Conservation (phyloP, 2,113 vertebrate species). For the Forbesichthys agassizii region DNA sequence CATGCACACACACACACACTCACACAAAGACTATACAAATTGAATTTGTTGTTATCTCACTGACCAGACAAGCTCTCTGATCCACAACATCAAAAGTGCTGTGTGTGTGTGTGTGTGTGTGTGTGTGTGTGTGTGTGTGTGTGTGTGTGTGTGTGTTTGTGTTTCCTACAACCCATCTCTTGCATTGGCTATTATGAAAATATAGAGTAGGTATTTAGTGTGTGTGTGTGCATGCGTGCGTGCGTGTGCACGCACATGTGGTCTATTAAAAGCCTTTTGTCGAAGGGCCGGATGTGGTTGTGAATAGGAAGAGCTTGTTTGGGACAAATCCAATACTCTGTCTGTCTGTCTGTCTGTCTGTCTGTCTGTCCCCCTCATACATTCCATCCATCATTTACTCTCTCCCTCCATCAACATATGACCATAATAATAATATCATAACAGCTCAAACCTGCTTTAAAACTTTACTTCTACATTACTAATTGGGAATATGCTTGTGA, state of each 20-base stretch:
- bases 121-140: constrained; percentile 22
- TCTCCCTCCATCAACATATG: not conserved
- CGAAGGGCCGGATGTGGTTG: constrained; percentile 59
- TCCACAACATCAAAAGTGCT: constrained; percentile 3
- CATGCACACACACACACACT: constrained; percentile 13
- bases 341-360: constrained; percentile 22
- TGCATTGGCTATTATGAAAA: constrained; percentile 8
- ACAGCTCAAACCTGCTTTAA: too few relatives aligned
- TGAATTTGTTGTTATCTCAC: not conserved
- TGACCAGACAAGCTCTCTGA: not conserved
- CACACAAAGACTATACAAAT: constrained; percentile 7
- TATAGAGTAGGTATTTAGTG: constrained; percentile 4
- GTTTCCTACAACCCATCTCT: constrained; percentile 2
- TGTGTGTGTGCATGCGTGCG: constrained; percentile 4
- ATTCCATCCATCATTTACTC: not conserved
- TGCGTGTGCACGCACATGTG: constrained; percentile 12
- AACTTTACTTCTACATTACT: too few relatives aligned
- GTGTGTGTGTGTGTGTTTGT: constrained; percentile 24
- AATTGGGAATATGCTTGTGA: too few relatives aligned
- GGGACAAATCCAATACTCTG: constrained; percentile 44
- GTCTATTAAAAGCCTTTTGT: constrained; percentile 64
- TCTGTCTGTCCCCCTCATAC: not conserved
- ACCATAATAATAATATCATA: too few relatives aligned
- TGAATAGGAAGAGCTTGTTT: constrained; percentile 58
- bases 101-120: constrained; percentile 5